These are phyloP conservation scores for Lateolabrax maculatus DNA, from an alignment of 2,797 vertebrate species.

Conservation along the genomic window DNA sequence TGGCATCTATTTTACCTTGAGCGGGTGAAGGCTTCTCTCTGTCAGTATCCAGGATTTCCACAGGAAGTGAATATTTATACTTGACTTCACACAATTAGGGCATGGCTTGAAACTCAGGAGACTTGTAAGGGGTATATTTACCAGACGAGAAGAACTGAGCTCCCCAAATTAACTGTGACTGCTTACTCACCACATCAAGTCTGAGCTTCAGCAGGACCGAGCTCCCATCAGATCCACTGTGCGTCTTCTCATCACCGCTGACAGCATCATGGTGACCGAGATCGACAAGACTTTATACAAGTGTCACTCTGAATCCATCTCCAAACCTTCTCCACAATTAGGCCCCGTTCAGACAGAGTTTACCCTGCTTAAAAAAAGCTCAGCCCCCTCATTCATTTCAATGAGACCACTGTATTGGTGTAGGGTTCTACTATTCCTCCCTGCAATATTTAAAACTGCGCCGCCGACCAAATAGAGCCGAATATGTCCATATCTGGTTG, in stretches of 20 bases:
- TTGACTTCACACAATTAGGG: conserved; percentile 28
- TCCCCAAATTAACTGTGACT: conserved; percentile 41
- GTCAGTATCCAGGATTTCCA: background rate
- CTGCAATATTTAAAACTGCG: background rate
- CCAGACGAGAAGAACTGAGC: background rate
- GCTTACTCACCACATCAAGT: conserved; percentile 37
- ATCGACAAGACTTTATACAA: conserved; percentile 33
- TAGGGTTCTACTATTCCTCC: background rate
- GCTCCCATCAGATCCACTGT: conserved; percentile 43
- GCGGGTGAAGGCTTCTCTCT: background rate
- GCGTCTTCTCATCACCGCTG: conserved; percentile 38
- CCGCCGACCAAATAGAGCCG: background rate
- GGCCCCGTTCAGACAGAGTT: conserved; percentile 12
- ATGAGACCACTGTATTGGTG: background rate
- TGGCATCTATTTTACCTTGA: conserved; percentile 33
- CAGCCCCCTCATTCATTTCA: conserved; percentile 3
- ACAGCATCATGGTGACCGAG: conserved; percentile 42
- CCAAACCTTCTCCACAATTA: background rate
- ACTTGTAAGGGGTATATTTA: conserved; percentile 15
- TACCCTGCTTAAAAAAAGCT: conserved; percentile 22
- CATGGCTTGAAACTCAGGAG: conserved; percentile 24
- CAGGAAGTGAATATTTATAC: conserved; percentile 49
- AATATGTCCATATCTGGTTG: no score
- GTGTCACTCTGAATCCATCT: conserved; percentile 55
- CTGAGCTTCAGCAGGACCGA: conserved; percentile 27